phyloP scores from a whole-genome alignment of 30 jellyfish, hydroid and myxozoan species.

The Turritopsis dohrnii region DNA sequence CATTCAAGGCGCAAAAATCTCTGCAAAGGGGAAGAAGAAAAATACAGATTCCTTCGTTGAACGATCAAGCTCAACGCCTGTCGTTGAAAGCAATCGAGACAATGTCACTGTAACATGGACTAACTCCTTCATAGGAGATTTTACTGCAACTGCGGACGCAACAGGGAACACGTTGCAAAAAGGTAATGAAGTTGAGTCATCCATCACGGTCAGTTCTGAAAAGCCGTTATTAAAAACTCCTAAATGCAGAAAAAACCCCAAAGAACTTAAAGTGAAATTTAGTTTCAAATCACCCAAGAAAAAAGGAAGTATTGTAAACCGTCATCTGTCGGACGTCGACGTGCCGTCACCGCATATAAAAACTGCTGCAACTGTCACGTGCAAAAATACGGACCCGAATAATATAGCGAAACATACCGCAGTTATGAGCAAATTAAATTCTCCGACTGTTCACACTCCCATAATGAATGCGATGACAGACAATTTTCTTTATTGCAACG shows the following conservation, averaged over 20 bases:
- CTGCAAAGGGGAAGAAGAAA: not conserved
- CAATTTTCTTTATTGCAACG: not conserved
- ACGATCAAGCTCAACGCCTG: not conserved
- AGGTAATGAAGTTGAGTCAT: not conserved
- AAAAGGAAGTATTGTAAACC: not conserved
- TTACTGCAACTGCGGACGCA: not conserved
- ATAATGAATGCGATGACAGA: not conserved
- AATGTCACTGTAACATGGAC: not conserved
- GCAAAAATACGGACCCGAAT: no score
- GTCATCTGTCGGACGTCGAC: no score
- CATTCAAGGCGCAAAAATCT: not conserved
- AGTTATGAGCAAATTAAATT: not conserved
- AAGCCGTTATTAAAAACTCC: not conserved
- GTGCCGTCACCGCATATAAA: no score
- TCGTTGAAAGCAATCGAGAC: not conserved
- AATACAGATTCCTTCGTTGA: not conserved
- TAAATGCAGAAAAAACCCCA: not conserved
- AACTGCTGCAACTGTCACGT: no score
- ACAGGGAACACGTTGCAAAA: not conserved
- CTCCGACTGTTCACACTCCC: not conserved
- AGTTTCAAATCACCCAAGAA: slow-evolving; percentile 23
- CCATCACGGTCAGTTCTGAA: not conserved
- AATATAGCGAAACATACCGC: not conserved
- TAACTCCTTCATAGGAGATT: not conserved
- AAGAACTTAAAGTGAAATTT: slow-evolving; percentile 24